Percentiles rank a stretch among this genome's conserved stretches.
phyloP scores from a whole-genome alignment of 1,140 invertebrate genomes.

The Hormaphis cornu region DNA sequence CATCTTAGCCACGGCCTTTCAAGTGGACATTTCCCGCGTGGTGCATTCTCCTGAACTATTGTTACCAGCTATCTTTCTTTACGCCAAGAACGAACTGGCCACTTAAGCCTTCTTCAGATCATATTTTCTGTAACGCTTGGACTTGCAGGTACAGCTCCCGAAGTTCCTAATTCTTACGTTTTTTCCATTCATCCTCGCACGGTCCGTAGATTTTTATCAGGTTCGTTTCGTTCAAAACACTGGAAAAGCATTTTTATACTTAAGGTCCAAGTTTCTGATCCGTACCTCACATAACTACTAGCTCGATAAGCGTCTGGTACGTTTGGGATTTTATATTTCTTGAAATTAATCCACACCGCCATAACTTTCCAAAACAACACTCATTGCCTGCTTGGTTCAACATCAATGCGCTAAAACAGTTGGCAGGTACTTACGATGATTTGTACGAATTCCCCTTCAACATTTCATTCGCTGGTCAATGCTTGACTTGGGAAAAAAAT shows the following conservation, averaged over 20 bases:
- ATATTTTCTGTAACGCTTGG: not conserved
- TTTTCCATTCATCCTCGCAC: not conserved
- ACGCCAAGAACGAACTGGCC: not conserved
- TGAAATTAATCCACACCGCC: not conserved
- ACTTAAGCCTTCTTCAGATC: not conserved
- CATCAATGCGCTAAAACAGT: no score
- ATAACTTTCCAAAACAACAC: not conserved
- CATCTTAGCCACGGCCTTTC: not conserved
- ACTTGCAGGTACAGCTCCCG: not conserved
- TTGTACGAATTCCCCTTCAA: no score
- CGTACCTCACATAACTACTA: not conserved
- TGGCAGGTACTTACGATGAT: no score
- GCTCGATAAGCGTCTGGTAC: not conserved
- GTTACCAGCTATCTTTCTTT: not conserved
- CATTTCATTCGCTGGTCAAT: no score
- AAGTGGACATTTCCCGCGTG: not conserved
- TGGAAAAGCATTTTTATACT: not conserved
- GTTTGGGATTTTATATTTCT: not conserved
- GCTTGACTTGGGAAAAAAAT: no score
- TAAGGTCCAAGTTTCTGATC: not conserved
- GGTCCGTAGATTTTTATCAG: not conserved
- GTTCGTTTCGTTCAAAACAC: not conserved
- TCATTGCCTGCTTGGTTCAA: not conserved
- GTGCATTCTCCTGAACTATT: not conserved
- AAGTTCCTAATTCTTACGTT: constrained; percentile 1